phyloP scores from a whole-genome alignment of 2,888 invertebrate species.

The Dryobota labecula region DNA sequence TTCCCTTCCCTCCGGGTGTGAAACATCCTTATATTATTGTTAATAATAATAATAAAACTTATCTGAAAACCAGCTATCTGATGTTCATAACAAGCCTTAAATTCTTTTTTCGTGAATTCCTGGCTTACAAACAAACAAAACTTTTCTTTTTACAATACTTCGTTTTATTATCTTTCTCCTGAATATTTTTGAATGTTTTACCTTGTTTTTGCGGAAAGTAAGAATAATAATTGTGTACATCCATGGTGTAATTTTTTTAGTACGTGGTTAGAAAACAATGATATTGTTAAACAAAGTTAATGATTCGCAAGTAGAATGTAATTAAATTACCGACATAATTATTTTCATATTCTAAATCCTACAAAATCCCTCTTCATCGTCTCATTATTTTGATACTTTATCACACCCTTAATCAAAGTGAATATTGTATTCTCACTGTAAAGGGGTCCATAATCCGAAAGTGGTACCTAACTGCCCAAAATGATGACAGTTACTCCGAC shows the following conservation, averaged over 20 bases:
- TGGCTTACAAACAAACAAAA: slow-evolving; percentile 28
- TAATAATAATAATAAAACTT: slow-evolving; percentile 21
- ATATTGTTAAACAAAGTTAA: neutral
- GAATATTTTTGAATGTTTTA: slow-evolving; percentile 33
- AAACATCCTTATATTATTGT: slow-evolving; percentile 18
- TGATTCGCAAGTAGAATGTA: neutral
- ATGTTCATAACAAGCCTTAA: slow-evolving; percentile 17
- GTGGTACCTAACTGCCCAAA: slow-evolving; percentile 47
- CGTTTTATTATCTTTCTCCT: slow-evolving; percentile 25
- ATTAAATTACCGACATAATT: slow-evolving; percentile 9
- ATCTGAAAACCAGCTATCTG: neutral
- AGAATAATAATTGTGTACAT: slow-evolving; percentile 5
- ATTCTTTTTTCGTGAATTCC: slow-evolving; percentile 22
- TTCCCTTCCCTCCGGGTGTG: slow-evolving; percentile 13
- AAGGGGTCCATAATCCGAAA: slow-evolving; percentile 47
- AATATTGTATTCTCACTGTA: slow-evolving; percentile 53
- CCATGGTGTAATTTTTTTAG: neutral
- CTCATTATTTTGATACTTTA: slow-evolving; percentile 39
- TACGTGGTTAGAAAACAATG: neutral
- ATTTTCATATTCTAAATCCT: slow-evolving; percentile 10
- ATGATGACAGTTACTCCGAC: slow-evolving; percentile 68
- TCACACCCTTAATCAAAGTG: slow-evolving; percentile 56
- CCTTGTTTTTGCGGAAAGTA: slow-evolving; percentile 8
- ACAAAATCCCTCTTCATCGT: slow-evolving; percentile 6
- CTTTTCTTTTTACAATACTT: slow-evolving; percentile 23